Percentiles rank a stretch among this genome's conserved stretches.
These are phyloP conservation scores for Darevskia mixta DNA, from an alignment of 2,797 vertebrate species.

Conservation along the genomic window DNA sequence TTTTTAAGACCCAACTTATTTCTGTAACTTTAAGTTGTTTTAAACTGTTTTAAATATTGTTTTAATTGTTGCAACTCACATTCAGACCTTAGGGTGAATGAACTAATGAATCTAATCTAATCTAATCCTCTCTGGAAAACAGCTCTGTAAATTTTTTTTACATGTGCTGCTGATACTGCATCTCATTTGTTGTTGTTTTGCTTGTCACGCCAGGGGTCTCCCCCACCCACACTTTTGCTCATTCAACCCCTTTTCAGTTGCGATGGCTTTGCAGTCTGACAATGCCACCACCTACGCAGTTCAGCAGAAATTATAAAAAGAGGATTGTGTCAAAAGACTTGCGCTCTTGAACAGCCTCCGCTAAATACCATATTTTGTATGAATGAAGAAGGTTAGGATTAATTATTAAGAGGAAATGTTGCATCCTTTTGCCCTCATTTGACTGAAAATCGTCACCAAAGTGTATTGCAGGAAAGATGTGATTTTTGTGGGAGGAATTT, in stretches of 20 bases:
- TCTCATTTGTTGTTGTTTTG: slow-evolving; percentile 39
- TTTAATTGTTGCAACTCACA: too few species aligned
- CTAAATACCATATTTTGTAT: slow-evolving; percentile 35
- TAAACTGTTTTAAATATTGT: too few species aligned
- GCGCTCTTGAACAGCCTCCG: slow-evolving; percentile 24
- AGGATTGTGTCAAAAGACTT: slow-evolving; percentile 42
- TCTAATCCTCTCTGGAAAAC: not conserved
- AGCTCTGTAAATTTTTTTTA: slow-evolving; percentile 16
- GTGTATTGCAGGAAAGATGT: not conserved
- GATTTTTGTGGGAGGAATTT: slow-evolving; percentile 18
- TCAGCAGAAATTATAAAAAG: slow-evolving; percentile 41
- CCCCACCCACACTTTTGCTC: not conserved
- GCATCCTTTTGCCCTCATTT: not conserved
- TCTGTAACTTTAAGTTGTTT: too few species aligned
- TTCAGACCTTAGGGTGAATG: too few species aligned
- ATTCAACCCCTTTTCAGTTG: slow-evolving; percentile 25
- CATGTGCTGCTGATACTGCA: slow-evolving; percentile 30
- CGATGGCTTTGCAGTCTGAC: slow-evolving; percentile 54
- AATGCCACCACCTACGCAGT: slow-evolving; percentile 26
- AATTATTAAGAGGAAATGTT: slow-evolving; percentile 15
- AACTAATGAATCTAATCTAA: too few species aligned
- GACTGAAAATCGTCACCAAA: not conserved
- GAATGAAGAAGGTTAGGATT: slow-evolving; percentile 40
- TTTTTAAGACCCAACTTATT: too few species aligned
- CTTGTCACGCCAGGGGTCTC: slow-evolving; percentile 25